Evolutionary conservation across 2,113 vertebrate species (phyloP), one percentile per base, ranked within the genome.

Genomic region (Larimichthys polyactis): DNA sequence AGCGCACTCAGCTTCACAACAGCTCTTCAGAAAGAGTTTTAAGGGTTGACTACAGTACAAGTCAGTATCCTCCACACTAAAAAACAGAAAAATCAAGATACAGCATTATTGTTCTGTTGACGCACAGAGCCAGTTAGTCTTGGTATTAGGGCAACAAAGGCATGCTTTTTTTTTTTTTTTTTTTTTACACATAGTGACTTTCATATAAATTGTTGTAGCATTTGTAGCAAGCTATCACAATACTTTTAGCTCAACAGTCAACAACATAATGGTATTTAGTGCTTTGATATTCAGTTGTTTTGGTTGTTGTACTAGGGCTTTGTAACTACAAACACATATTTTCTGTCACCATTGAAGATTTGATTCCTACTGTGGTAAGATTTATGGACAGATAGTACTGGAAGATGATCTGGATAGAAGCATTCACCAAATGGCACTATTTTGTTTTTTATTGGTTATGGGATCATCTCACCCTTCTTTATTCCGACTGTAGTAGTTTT

Each of bases 381-480:
- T 40, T 3, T 8, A 51, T 54, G 19, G 55, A 22, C 24, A 10
- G 8, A 24, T 12, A 44, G 0, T 29, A 15, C 22, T 29, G 44
- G 29, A 4, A 69, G 55, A 71, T 24, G 1, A 22, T 64, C 24
- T 51, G 46, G 49, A 65, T 79, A 44, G 58, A 78, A 51, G 36
- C 52, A 15, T 70, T 44, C 36, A 59, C 9, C 22, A 22, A 60
- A 19, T 27, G n/a, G 10, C 29, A 58, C 58, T 36, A 22, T 52
- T 36, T 48, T 43, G 43, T 52, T 72, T 65, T 36, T 51, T 48
- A 27, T 46, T 66, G 51, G 65, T 73, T 66, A 40, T 74, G 24
- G 67, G 63, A 48, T 75, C 36, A 22, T 79, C 54, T 59, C 36
- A 16, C 20, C 17, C 15, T 14, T 71, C 11, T 71, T 71, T 14